Percentiles rank a stretch among this genome's conserved stretches.
These are phyloP conservation scores for Dryocosmus kuriphilus DNA, from an alignment of 2,888 invertebrate species.

Conservation along the genomic window DNA sequence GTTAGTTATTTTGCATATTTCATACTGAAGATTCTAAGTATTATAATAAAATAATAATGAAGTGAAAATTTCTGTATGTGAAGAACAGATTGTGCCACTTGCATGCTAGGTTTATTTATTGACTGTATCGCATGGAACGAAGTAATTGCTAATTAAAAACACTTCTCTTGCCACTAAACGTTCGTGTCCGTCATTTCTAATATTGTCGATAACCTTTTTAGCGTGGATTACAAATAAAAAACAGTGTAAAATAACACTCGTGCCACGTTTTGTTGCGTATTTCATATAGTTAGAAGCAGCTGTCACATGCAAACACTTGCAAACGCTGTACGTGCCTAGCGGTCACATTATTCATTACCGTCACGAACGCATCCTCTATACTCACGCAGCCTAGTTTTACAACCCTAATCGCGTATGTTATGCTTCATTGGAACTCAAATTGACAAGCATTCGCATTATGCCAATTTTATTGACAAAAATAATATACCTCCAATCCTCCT, in stretches of 20 bases:
- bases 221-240: constrained; percentile 27
- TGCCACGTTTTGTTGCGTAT: constrained; percentile 22
- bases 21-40: neutral
- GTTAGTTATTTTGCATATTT: neutral
- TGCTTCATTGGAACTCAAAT: constrained; percentile 13
- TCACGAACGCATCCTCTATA: constrained; percentile 9
- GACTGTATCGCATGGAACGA: constrained; percentile 34
- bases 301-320: constrained; percentile 33
- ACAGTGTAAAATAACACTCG: constrained; percentile 33
- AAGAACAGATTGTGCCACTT: constrained; percentile 16
- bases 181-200: constrained; percentile 39
- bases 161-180: constrained; percentile 28
- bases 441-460: neutral
- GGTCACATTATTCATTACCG: constrained; percentile 36
- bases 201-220: constrained; percentile 36
- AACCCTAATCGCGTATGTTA: constrained; percentile 11
- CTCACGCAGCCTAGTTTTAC: constrained; percentile 1
- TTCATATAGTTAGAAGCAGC: constrained; percentile 32
- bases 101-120: constrained; percentile 31
- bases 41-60: neutral
- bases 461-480: neutral
- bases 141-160: constrained; percentile 38
- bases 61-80: neutral
- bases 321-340: constrained; percentile 26
- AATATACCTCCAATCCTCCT: neutral